phyloP scores from a whole-genome alignment of 2,888 invertebrate species.

The Tribolium freemani region DNA sequence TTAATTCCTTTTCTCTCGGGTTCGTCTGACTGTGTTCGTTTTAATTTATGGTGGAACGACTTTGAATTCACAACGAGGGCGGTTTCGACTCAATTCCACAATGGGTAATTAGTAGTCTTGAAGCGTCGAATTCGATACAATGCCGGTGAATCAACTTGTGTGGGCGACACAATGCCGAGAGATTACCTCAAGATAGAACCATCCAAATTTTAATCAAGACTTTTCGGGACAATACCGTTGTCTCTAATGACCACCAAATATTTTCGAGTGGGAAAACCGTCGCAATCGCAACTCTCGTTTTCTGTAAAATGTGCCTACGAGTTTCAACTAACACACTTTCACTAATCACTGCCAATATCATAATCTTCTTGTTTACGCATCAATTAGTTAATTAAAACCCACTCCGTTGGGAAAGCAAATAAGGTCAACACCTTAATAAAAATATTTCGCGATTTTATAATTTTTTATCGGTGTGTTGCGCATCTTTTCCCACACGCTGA shows the following conservation, averaged over 20 bases:
- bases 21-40: background rate
- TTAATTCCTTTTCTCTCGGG: conserved; percentile 29
- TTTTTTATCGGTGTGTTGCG: background rate
- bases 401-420: background rate
- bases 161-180: conserved; percentile 32
- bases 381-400: too few relatives aligned
- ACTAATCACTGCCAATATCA: too few relatives aligned
- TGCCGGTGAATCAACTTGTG: conserved; percentile 37
- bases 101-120: conserved; percentile 40
- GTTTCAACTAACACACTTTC: too few relatives aligned
- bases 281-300: too few relatives aligned
- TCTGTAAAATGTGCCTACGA: too few relatives aligned
- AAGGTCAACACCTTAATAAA: background rate
- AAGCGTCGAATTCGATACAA: conserved; percentile 28
- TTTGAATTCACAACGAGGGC: background rate
- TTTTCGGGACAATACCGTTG: background rate
- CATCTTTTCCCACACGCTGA: background rate
- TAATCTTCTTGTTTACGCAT: background rate
- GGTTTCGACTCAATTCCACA: conserved; percentile 12
- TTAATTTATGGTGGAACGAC: conserved; percentile 9
- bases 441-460: background rate
- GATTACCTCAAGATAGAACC: conserved; percentile 24
- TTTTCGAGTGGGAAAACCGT: too few relatives aligned
- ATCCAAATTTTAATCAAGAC: too few relatives aligned
- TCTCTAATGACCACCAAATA: too few relatives aligned